These are phyloP conservation scores for Choristoneura fumiferana DNA, from an alignment of 1,140 invertebrate species.

Conservation along the genomic window DNA sequence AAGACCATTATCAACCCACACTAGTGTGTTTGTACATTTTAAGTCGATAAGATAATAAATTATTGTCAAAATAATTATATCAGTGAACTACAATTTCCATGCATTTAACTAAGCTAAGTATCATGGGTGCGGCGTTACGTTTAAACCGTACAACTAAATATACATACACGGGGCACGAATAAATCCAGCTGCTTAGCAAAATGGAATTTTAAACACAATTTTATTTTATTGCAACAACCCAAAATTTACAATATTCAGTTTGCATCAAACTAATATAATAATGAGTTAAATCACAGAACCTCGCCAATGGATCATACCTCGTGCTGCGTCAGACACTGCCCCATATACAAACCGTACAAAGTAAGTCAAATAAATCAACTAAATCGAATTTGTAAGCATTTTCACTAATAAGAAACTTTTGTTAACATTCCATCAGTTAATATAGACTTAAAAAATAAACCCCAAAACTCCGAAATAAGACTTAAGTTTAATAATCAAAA, in stretches of 20 bases:
- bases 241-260: conserved; percentile 46
- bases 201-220: conserved; percentile 46
- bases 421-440: conserved; percentile 59
- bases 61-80: conserved; percentile 19
- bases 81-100: conserved; percentile 1
- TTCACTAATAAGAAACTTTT: conserved; percentile 32
- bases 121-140: background rate
- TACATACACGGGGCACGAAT: conserved; percentile 42
- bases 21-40: conserved; percentile 16
- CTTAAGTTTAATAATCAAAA: conserved; percentile 30
- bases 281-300: conserved; percentile 37
- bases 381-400: conserved; percentile 27
- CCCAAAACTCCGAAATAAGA: conserved; percentile 45
- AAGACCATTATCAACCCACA: conserved; percentile 16
- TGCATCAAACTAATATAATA: conserved; percentile 29
- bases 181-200: conserved; percentile 32
- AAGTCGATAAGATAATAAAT: conserved; percentile 17
- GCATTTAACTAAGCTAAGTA: background rate
- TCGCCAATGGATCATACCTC: conserved; percentile 21
- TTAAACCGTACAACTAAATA: conserved; percentile 42
- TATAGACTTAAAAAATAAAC: conserved; percentile 50
- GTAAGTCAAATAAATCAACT: conserved; percentile 36
- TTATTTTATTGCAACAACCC: conserved; percentile 70
- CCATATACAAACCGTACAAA: conserved; percentile 42
- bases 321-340: conserved; percentile 33